phyloP scores from a whole-genome alignment of 2,797 vertebrate genomes.

The Nannoperca obscura region DNA sequence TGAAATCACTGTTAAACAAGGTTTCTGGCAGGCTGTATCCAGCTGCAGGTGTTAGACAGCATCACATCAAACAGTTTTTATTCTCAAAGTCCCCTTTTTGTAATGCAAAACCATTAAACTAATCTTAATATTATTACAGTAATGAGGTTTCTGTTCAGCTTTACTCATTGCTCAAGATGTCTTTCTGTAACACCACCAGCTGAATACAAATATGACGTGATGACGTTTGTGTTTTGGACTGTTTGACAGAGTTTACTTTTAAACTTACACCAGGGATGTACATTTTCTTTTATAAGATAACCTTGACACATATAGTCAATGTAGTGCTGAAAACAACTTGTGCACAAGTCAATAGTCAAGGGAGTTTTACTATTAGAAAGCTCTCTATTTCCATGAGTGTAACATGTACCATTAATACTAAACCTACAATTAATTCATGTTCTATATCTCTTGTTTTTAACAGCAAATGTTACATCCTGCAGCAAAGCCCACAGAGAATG shows the following conservation, averaged over 20 bases:
- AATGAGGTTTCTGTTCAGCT: not conserved
- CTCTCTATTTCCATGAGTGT: not conserved
- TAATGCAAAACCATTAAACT: conserved; percentile 23
- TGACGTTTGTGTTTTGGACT: not conserved
- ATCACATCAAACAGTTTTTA: conserved; percentile 16
- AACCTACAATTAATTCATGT: not conserved
- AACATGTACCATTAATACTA: not conserved
- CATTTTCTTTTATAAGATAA: not conserved
- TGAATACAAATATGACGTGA: conserved; percentile 8
- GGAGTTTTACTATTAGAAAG: not conserved
- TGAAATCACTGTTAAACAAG: conserved; percentile 46
- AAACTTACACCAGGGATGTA: not conserved
- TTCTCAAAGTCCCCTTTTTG: conserved; percentile 19
- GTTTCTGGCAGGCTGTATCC: conserved; percentile 41
- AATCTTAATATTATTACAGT: not conserved
- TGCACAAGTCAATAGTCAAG: not conserved
- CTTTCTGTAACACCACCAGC: conserved; percentile 2
- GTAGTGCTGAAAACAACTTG: not conserved
- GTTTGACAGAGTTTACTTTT: conserved; percentile 1
- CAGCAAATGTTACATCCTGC: not conserved
- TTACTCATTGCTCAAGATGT: conserved; percentile 8
- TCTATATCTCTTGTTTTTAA: not conserved
- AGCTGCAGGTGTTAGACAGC: conserved; percentile 55
- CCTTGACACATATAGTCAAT: not conserved
- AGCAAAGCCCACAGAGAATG: not conserved